Base-by-base conservation (phyloP, 2,113 vertebrate genomes). In the Forbesichthys agassizii region DNA sequence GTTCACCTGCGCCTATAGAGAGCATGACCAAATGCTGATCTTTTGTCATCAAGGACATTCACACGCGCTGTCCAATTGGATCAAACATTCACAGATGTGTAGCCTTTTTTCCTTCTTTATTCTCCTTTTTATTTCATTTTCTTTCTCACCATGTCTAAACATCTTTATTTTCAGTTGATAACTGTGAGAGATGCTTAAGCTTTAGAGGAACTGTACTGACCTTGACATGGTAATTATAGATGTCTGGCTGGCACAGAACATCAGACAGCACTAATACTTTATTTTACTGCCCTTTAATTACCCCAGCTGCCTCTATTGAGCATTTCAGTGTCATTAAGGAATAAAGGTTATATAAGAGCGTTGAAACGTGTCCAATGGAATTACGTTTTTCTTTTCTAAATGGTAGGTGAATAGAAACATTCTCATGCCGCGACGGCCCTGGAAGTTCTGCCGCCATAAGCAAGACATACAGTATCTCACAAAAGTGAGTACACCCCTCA, bases 171-270 rank as follows among this genome's bases (percentile, higher is more conserved):
- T 68, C 3, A 2, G 55, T 56, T 69, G 61, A 81, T 71, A 62
- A 61, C 3, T 62, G 61, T 63, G 76, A 78, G 65, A 73, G 69
- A 54, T 54, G 70, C 70, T 68, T 18, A 69, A 74, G 76, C 68
- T 68, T 81, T 61, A 65, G 13, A 73, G 7, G 42, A 60, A 61
- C 68, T 62, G 56, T 64, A 53, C 59, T 78, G 73, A 62, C 54
- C 77, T 71, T 81, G 79, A 85, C 80, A 77, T 66, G 61, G 69
- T 85, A 88, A 89, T 89, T 86, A 85, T 77, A 86, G 75, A 81
- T 78, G 75, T 71, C 62, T 64, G 73, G 73, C 74, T 62, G 81
- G 77, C 70, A 77, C 71, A 54, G 73, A 78, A 48, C 84, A 71
- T 83, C 73, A 69, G 75, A 73, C 52, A 72, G 74, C 71, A 56